Evolutionary conservation across 2,888 invertebrate species (phyloP), one percentile per base, ranked within the genome.

Genomic region (Dryomyza anilis): DNA sequence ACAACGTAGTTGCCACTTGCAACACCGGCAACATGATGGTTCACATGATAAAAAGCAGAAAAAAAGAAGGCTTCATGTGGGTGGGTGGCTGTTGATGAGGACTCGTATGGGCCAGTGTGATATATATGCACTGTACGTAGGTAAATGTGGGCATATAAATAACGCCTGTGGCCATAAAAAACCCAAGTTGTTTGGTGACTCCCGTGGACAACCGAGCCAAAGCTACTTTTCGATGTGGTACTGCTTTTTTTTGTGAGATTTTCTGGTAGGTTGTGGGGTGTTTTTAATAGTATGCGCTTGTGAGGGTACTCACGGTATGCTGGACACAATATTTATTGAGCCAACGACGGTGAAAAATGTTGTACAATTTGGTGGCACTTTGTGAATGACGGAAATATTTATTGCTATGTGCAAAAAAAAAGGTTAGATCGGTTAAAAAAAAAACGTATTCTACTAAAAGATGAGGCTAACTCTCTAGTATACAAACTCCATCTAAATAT

Each of bases 161-260:
- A 79, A 79, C 78, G 79, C 78, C 79, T 79, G 79, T 79, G 79
- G 78, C 79, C 78, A 79, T 79, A 79, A 79, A 78, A 76, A 79
- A 77, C 77, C 76, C 76, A 78, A 76, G 73, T 71, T 73, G 72
- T 72, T 73, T 72, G 72, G 72, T 72, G 69, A 72, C 72, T 70
- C 68, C 75, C 74, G 77, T 76, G 77, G 75, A 74, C 76, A 78
- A 76, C 74, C 71, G 65, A 69, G 39, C n/a, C 50, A n/a, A 48
- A 25, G 19, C 33, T 36, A 36, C 10, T 19, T 19, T n/a, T 14
- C 33, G 36, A 33, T 36, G 36, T 36, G 55, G 50, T 25, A n/a
- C n/a, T n/a, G 14, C 21, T 14, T 21, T 46, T 52, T 39, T 52
- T 21, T 56, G 57, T 36, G 56, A 14, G 60, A 27, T 29, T 53